phyloP scores from a whole-genome alignment of 2,797 vertebrate species.

The Varecia variegata region DNA sequence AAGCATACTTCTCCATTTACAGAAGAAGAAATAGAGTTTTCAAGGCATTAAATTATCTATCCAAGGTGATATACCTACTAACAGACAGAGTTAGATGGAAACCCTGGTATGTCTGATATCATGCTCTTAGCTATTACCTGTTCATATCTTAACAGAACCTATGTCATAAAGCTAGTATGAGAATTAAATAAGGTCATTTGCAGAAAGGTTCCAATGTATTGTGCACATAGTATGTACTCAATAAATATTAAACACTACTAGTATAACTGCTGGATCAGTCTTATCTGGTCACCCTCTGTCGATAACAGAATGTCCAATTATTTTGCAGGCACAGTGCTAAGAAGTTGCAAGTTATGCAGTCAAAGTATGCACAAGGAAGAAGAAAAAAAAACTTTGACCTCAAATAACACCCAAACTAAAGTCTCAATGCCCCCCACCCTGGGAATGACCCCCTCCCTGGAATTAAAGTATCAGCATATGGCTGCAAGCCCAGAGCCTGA shows the following conservation, averaged over 20 bases:
- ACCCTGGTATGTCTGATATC: not conserved
- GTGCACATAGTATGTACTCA: not conserved
- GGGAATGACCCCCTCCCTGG: too few species aligned
- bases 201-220: not conserved
- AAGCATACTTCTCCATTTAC: not conserved
- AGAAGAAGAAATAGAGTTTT: not conserved
- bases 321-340: not conserved
- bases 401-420: not conserved
- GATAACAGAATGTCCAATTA: not conserved
- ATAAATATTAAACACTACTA: not conserved
- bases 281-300: not conserved
- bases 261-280: not conserved
- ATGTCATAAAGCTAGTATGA: not conserved
- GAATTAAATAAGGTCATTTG: not conserved
- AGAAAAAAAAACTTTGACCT: not conserved
- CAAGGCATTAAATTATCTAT: not conserved
- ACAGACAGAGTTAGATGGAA: not conserved
- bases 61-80: not conserved
- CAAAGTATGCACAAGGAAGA: not conserved
- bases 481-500: not conserved
- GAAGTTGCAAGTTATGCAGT: not conserved
- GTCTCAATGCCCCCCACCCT: not conserved
- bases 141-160: not conserved
- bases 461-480: not conserved
- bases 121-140: not conserved